phyloP scores from a whole-genome alignment of 2,888 invertebrate species.

The Napeogenes sylphis region DNA sequence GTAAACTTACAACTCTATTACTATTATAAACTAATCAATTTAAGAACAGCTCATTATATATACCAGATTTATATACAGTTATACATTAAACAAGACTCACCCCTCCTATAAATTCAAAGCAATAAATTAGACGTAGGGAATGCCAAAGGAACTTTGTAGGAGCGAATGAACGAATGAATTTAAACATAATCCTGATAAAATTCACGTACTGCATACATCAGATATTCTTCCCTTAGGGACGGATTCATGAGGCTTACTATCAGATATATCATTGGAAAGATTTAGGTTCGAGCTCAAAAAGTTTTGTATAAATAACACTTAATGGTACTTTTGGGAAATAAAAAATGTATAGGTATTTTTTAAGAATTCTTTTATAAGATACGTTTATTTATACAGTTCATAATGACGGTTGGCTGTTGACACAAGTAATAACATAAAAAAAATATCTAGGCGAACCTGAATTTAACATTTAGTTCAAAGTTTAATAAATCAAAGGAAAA shows the following conservation, averaged over 20 bases:
- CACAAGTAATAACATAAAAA: too few species aligned
- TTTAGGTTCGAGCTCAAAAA: conserved; percentile 2
- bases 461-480: too few species aligned
- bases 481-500: too few species aligned
- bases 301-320: neutral
- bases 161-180: conserved; percentile 1
- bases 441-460: too few species aligned
- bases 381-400: too few species aligned
- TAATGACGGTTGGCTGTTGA: too few species aligned
- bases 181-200: conserved; percentile 18
- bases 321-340: too few species aligned
- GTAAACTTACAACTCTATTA: too few species aligned
- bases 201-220: conserved; percentile 24
- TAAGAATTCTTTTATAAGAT: too few species aligned
- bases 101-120: conserved; percentile 6
- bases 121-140: conserved; percentile 11
- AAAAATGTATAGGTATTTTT: too few species aligned
- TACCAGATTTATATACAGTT: neutral
- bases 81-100: neutral
- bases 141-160: neutral
- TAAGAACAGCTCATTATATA: too few species aligned
- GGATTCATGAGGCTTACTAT: conserved; percentile 17
- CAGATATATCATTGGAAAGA: conserved; percentile 16
- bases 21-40: too few species aligned
- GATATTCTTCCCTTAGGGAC: conserved; percentile 9